These are phyloP conservation scores for Barbus barbus DNA, from an alignment of 2,113 vertebrate species.

Conservation along the genomic window DNA sequence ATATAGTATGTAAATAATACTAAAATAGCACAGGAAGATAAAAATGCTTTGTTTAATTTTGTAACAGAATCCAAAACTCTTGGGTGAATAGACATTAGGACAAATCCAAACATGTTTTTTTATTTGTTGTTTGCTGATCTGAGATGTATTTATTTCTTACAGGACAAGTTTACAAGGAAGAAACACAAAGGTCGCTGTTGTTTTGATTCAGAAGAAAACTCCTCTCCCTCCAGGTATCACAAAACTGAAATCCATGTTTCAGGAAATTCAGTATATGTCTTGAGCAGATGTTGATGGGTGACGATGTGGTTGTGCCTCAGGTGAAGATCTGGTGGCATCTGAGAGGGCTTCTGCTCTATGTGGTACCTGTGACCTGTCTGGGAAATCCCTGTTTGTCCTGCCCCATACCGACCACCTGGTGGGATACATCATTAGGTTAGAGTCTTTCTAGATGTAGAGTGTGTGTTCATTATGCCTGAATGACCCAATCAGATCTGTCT, in stretches of 20 bases:
- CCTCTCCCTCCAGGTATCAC: constrained; percentile 91
- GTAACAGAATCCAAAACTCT: too few relatives aligned
- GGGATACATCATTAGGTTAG: constrained; percentile 97
- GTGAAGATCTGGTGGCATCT: constrained; percentile 94
- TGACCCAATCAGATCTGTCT: background rate
- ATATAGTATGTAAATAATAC: too few relatives aligned
- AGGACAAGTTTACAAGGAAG: constrained; percentile 97
- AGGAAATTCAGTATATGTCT: background rate
- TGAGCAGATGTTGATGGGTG: background rate
- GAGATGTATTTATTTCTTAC: constrained; percentile 27
- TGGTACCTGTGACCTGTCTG: constrained; percentile 92
- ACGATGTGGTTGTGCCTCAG: constrained; percentile 66
- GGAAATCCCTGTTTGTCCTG: constrained; percentile 94
- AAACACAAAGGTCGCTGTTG: constrained; percentile 97
- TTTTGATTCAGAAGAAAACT: constrained; percentile 98
- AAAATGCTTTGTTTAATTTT: too few relatives aligned
- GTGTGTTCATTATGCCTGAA: background rate
- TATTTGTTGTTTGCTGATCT: background rate
- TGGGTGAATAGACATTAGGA: background rate
- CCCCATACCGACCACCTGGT: constrained; percentile 98
- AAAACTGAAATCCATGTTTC: background rate
- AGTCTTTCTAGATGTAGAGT: background rate
- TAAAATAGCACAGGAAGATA: too few relatives aligned
- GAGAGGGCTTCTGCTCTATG: constrained; percentile 92
- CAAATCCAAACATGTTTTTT: background rate